Conservation (phyloP, 2,888 invertebrate genomes). For the Vesta saturnalis region DNA sequence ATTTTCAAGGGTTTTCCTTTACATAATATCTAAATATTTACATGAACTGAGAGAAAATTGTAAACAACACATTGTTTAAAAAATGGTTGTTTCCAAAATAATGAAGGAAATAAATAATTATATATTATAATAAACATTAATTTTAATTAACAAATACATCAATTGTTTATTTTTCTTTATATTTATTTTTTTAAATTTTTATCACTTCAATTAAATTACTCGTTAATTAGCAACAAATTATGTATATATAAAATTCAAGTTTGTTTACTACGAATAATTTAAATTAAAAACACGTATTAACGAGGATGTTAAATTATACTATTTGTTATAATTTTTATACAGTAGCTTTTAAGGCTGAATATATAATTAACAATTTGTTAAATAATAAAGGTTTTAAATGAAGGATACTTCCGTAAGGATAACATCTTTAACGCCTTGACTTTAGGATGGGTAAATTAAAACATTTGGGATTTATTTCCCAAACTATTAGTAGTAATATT, state of each 20-base stretch:
- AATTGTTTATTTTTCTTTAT: not conserved
- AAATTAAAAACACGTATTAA: no score
- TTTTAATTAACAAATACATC: not conserved
- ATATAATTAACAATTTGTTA: no score
- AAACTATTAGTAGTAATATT: slow-evolving; percentile 2
- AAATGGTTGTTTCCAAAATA: not conserved
- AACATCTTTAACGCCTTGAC: no score
- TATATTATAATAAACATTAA: not conserved
- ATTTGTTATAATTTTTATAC: no score
- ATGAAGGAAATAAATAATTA: not conserved
- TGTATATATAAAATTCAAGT: not conserved
- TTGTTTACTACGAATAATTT: no score
- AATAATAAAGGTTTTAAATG: no score
- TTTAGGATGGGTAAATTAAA: not conserved
- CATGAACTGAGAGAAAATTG: not conserved
- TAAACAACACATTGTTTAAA: not conserved
- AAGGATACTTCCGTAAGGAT: no score
- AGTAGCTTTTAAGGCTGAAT: no score
- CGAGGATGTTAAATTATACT: no score
- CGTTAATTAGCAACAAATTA: not conserved
- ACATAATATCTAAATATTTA: not conserved
- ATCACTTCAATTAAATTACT: not conserved
- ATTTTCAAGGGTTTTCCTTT: not conserved
- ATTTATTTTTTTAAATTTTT: no score
- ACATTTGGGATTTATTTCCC: not conserved